Percentiles rank a stretch among this genome's conserved stretches.
These are phyloP conservation scores for Theodoxus fluviatilis DNA, from an alignment of 2,888 invertebrate genomes.

Conservation along the genomic window DNA sequence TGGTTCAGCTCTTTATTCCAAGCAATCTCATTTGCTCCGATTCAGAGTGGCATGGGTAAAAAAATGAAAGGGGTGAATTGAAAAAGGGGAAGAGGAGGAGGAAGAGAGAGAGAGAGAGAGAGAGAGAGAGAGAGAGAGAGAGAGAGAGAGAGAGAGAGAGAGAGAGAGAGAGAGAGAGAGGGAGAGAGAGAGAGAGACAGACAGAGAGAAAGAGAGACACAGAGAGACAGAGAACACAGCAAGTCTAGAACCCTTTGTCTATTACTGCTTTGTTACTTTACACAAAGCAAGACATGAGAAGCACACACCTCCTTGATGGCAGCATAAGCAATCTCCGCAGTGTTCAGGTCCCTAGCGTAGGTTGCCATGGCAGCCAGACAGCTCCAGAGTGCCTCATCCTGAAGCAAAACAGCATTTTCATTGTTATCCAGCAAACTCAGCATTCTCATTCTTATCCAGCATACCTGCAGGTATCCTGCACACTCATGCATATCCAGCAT, in stretches of 20 bases:
- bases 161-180: not conserved
- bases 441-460: too few relatives aligned
- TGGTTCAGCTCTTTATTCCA: too few relatives aligned
- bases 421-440: too few relatives aligned
- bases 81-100: too few relatives aligned
- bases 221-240: not conserved
- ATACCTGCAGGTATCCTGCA: too few relatives aligned
- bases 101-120: too few relatives aligned
- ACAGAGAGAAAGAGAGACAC: not conserved
- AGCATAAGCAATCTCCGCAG: slow-evolving; percentile 94
- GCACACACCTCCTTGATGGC: slow-evolving; percentile 78
- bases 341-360: slow-evolving; percentile 82
- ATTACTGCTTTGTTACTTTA: not conserved
- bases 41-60: too few relatives aligned
- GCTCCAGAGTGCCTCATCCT: slow-evolving; percentile 78
- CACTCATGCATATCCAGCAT: too few relatives aligned
- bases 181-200: not conserved
- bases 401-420: slow-evolving; percentile 28
- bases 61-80: too few relatives aligned
- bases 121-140: not conserved
- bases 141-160: not conserved
- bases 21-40: too few relatives aligned
- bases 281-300: not conserved
- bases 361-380: slow-evolving; percentile 91
- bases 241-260: not conserved